Evolutionary conservation across 2,888 invertebrate species (phyloP).

Genomic region (Chrysomela aeneicollis): DNA sequence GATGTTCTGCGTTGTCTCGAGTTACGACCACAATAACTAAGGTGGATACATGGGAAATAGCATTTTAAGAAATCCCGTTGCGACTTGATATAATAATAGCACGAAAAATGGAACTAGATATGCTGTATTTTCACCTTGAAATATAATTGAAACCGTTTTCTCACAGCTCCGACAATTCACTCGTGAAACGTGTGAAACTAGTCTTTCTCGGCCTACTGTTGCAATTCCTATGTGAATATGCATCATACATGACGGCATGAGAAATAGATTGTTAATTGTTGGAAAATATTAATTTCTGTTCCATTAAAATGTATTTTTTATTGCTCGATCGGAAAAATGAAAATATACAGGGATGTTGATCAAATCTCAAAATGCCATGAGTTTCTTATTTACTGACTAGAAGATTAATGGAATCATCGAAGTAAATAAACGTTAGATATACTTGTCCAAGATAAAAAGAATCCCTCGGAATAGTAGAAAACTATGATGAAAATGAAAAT

Average conservation of each 20-base stretch:
- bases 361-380: too few species aligned
- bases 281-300: neutral
- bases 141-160: slow-evolving; percentile 25
- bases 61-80: slow-evolving; percentile 23
- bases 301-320: too few species aligned
- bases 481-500: too few species aligned
- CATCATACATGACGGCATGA: neutral
- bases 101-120: slow-evolving; percentile 30
- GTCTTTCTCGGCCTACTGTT: slow-evolving; percentile 16
- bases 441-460: too few species aligned
- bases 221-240: neutral
- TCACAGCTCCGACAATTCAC: slow-evolving; percentile 23
- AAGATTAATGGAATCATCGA: too few species aligned
- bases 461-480: too few species aligned
- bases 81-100: slow-evolving; percentile 24
- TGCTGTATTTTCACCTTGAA: slow-evolving; percentile 21
- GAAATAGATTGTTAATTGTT: neutral
- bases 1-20: slow-evolving; percentile 15
- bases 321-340: too few species aligned
- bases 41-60: slow-evolving; percentile 23
- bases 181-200: slow-evolving; percentile 26
- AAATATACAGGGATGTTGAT: too few species aligned
- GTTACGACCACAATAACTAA: slow-evolving; percentile 20
- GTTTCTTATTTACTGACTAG: too few species aligned
- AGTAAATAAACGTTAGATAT: too few species aligned